phyloP scores from a whole-genome alignment of 2,797 vertebrate species.

The Vipera ursinii region DNA sequence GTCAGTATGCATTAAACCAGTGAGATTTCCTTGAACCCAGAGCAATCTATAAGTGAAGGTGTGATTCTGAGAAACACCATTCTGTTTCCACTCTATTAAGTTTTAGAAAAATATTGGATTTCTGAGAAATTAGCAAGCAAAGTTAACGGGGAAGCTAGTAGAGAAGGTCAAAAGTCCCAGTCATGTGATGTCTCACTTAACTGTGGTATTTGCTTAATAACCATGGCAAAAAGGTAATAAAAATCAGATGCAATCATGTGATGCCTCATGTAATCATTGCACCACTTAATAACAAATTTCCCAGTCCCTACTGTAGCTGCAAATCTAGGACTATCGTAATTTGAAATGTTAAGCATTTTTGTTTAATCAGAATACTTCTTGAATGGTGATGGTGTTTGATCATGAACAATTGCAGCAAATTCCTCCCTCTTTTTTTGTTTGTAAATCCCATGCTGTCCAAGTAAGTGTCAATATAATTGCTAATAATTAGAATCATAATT shows the following conservation, averaged over 20 bases:
- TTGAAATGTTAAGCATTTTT: neutral
- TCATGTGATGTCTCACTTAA: neutral
- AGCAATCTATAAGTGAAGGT: conserved; percentile 49
- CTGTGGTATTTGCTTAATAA: neutral
- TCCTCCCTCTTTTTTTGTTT: neutral
- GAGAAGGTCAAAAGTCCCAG: neutral
- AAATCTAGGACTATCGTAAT: neutral
- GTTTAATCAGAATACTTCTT: neutral
- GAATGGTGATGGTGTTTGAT: neutral
- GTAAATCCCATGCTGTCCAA: neutral
- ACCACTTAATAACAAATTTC: neutral
- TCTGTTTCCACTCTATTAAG: conserved; percentile 53
- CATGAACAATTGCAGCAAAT: neutral
- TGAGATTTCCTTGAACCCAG: conserved; percentile 35
- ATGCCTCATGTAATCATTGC: neutral
- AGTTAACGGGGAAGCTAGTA: neutral
- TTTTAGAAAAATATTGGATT: conserved; percentile 49
- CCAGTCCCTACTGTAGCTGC: neutral
- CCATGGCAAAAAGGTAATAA: neutral
- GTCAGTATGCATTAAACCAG: conserved; percentile 54
- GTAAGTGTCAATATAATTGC: neutral
- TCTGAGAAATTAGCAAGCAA: conserved; percentile 31
- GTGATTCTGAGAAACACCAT: conserved; percentile 50
- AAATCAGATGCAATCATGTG: neutral
- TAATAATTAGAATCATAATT: neutral